Conservation (phyloP, 2,888 invertebrate species). For the Prostheceraeus crozeri region DNA sequence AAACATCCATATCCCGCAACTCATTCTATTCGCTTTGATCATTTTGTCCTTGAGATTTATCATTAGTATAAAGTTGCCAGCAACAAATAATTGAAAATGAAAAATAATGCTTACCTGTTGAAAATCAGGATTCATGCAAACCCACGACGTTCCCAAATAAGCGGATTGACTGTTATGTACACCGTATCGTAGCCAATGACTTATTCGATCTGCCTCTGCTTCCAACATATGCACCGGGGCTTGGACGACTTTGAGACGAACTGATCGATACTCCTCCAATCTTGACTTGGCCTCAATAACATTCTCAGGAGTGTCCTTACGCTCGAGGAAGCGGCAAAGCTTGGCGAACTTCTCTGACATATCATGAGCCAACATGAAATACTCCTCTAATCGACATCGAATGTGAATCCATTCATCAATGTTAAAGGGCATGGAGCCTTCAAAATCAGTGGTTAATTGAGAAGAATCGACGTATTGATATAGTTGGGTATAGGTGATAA, state of each 20-base stretch:
- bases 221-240: constrained; percentile 38
- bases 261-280: constrained; percentile 36
- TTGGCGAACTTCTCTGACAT: constrained; percentile 37
- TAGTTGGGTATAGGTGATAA: constrained; percentile 88
- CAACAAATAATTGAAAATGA: too few relatives aligned
- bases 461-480: constrained; percentile 82
- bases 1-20: too few relatives aligned
- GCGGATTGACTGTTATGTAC: constrained; percentile 15
- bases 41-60: too few relatives aligned
- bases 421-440: constrained; percentile 85
- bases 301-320: constrained; percentile 34
- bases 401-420: constrained; percentile 95
- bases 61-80: too few relatives aligned
- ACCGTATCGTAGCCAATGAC: constrained; percentile 38
- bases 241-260: constrained; percentile 29
- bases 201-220: constrained; percentile 38
- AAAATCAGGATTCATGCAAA: constrained; percentile 38
- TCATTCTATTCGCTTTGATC: too few relatives aligned
- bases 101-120: constrained; percentile 38
- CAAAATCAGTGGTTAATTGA: constrained; percentile 85
- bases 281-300: constrained; percentile 34
- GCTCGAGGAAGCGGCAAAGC: constrained; percentile 30
- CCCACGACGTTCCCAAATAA: constrained; percentile 37
- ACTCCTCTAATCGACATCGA: constrained; percentile 36
- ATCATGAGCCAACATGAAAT: constrained; percentile 36